Percentiles rank a stretch among this genome's conserved stretches.
Evolutionary conservation across 2,888 invertebrate genomes (phyloP).

Genomic region (Drosophila acutilabella): DNA sequence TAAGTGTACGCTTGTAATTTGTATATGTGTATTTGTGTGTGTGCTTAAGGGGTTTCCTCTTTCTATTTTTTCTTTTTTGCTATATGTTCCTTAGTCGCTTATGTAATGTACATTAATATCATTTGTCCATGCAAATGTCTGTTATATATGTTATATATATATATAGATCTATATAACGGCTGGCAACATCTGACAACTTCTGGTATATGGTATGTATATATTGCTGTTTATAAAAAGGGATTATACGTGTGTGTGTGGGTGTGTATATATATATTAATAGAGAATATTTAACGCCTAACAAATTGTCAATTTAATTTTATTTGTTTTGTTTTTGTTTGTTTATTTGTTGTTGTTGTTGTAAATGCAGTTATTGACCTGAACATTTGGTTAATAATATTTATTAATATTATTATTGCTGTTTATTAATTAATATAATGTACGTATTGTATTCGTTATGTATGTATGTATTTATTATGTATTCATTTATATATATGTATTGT

Average conservation of each 20-base stretch:
- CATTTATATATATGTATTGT: constrained; percentile 25
- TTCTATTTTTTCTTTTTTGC: constrained; percentile 6
- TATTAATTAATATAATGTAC: constrained; percentile 42
- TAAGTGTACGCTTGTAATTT: constrained; percentile 5
- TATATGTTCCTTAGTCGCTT: constrained; percentile 13
- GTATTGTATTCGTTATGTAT: constrained; percentile 45
- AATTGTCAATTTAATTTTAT: constrained; percentile 36
- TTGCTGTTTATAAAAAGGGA: constrained; percentile 50
- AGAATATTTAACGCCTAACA: constrained; percentile 64
- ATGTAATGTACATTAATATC: constrained; percentile 60
- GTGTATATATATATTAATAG: constrained; percentile 24
- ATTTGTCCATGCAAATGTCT: constrained; percentile 64
- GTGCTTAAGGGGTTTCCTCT: constrained; percentile 7
- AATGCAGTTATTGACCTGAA: constrained; percentile 83
- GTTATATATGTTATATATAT: constrained; percentile 23
- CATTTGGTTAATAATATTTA: constrained; percentile 62
- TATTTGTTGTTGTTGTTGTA: constrained; percentile 40
- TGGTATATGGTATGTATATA: constrained; percentile 31
- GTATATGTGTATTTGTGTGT: constrained; percentile 4
- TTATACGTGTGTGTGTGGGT: not conserved
- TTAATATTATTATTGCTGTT: constrained; percentile 37
- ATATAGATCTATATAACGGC: constrained; percentile 44
- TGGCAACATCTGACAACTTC: constrained; percentile 18
- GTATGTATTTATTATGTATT: constrained; percentile 36
- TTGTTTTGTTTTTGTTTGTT: not conserved